Evolutionary conservation across 2,888 invertebrate genomes (phyloP).

Genomic region (Phortica magna): DNA sequence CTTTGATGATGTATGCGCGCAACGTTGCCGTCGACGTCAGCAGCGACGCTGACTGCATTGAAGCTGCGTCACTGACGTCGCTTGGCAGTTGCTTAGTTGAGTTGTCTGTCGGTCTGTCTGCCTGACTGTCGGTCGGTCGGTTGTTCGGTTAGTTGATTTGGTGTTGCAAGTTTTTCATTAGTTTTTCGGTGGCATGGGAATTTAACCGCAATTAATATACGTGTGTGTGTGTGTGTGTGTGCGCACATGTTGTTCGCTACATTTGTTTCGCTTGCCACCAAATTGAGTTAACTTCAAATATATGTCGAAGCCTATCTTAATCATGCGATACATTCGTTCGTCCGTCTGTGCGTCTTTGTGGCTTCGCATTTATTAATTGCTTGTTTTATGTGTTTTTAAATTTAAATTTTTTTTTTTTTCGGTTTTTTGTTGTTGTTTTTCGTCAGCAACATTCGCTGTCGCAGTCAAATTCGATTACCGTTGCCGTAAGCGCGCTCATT

Average conservation of each 20-base stretch:
- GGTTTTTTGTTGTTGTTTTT: slow-evolving; percentile 12
- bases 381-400: slow-evolving; percentile 12
- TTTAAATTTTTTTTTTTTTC: neutral
- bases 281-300: slow-evolving; percentile 20
- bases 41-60: neutral
- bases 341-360: neutral
- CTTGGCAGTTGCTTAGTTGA: neutral
- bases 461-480: neutral
- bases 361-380: slow-evolving; percentile 27
- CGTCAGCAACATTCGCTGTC: neutral
- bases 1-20: slow-evolving; percentile 12
- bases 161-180: slow-evolving; percentile 29
- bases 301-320: slow-evolving; percentile 19
- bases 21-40: neutral
- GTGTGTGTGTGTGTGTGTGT: neutral
- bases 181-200: slow-evolving; percentile 24
- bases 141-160: too few relatives aligned
- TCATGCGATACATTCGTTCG: slow-evolving; percentile 1
- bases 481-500: too few relatives aligned
- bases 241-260: neutral
- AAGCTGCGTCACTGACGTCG: neutral
- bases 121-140: neutral
- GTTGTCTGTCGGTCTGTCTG: neutral
- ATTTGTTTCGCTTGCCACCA: slow-evolving; percentile 22
- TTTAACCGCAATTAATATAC: slow-evolving; percentile 23